These are phyloP conservation scores for Paguma larvata DNA, from an alignment of 2,797 vertebrate species.

Conservation along the genomic window DNA sequence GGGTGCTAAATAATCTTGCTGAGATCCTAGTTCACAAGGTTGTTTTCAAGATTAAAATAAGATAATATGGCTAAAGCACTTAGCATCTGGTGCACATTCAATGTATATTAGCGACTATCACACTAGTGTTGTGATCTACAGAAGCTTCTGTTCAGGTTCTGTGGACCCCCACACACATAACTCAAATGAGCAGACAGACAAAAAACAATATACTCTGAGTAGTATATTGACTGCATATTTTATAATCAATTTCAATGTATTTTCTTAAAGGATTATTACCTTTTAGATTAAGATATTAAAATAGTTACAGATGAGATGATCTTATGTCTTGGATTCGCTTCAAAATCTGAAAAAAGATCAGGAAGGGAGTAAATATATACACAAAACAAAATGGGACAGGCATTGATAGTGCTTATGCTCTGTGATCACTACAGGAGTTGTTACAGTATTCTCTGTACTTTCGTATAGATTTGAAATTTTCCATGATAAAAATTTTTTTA, in stretches of 20 bases:
- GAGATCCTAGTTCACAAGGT: background rate
- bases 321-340: constrained; percentile 41
- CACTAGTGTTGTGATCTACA: background rate
- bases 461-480: background rate
- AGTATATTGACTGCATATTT: background rate
- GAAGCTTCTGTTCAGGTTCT: background rate
- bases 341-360: background rate
- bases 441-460: background rate
- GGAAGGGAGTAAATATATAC: background rate
- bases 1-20: background rate
- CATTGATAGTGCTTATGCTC: too few relatives aligned
- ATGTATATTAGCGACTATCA: background rate
- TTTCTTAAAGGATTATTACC: background rate
- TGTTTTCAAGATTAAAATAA: background rate
- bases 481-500: background rate
- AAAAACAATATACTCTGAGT: background rate
- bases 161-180: background rate
- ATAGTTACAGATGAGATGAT: constrained; percentile 1
- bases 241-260: background rate
- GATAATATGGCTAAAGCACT: background rate
- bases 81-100: constrained; percentile 3
- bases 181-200: background rate
- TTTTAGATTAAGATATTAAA: constrained; percentile 30
- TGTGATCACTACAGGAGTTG: background rate
- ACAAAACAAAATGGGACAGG: background rate